Evolutionary conservation across 2,888 invertebrate genomes (phyloP), one percentile per base, ranked within the genome.

Genomic region (Ormyrus nitidulus): DNA sequence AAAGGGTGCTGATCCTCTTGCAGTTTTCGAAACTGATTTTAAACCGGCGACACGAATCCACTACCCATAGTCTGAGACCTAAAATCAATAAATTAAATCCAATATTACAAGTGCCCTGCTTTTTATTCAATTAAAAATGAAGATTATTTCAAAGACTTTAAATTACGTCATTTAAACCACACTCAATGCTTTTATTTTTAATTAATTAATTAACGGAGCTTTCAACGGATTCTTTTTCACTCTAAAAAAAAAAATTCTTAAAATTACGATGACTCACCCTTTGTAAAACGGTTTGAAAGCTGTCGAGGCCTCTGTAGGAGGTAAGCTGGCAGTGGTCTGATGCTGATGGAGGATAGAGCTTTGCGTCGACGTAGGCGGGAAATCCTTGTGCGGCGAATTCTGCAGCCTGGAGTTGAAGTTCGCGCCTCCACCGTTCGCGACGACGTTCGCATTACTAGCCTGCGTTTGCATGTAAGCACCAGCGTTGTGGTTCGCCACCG

Each of bases 251-350:
- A 34, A 34, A 34, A 4, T 34, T 34, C 34, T 34, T 34, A 34
- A 34, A 34, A 34, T 34, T 34, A 34, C 34, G 8, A 49, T 61
- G 65, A 58, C 46, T 92, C 90, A 97, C 97, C 96, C 96, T 93
- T 97, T 97, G 91, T 96, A 96, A 91, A 96, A 96, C 83, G 96
- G 96, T 91, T 96, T 96, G 91, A 97, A 97, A 88, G 96, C 96
- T 75, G 96, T 92, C 64, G 89, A 89, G 34, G 90, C 89, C 81
- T 88, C 91, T 87, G 88, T 91, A 86, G 88, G 88, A 78, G 87
- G 89, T 79, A 90, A 80, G 78, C 88, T 90, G 84, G 89, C 88
- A 85, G 89, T 90, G 80, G 88, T 89, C 77, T 90, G 90, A 73
- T 89, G 89, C 75, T 91, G 89, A 79, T 90, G 91, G 1, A 89